Base-by-base conservation (phyloP, 2,888 invertebrate species). In the Diogma glabrata region DNA sequence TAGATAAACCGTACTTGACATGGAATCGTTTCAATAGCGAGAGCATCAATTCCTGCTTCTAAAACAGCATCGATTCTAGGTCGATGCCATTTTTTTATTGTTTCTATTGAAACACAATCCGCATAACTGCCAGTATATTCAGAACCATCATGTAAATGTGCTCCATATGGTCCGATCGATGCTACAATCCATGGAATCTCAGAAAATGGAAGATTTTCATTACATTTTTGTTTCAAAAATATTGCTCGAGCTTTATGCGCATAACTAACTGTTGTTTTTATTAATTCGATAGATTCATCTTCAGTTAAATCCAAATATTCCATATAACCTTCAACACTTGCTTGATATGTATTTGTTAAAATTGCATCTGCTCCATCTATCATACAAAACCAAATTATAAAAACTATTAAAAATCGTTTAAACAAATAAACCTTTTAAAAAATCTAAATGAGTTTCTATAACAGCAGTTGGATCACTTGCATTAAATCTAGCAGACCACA, bases 11-110 rank as follows among this genome's bases (percentile, higher is more conserved):
- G 52, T 60, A 78, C 77, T 62, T 79, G 77, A 57, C 89, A 87
- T 7, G 96, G 95, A 60, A 95, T 87, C 0, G 96, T 96, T 70
- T 96, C 95, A 58, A 95, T 71, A 2, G 91, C 93, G 55, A 96
- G 68, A 6, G 91, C 67, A 68, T 94, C 91, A 2, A 87, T 86
- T 1, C 89, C 90, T 3, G 81, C 84, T 56, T 85, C 81, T 17
- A 90, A 67, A 23, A 95, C 72, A 1, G 87, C 84, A 60, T 81
- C 76, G 24, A 95, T 80, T 45, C 93, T 77, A 0, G 87, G 84
- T 51, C 81, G 75, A 70, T 96, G 95, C 88, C 92, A 93, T 40
- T 84, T 79, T 47, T 77, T 79, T 66, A 95, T 79, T 40, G 76
- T 77, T 72, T 83, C 73, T 24, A 72, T 70, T 4, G 81, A 66